Evolutionary conservation across 2,888 invertebrate species (phyloP), one percentile per base, ranked within the genome.

Genomic region (Mellilla xanthometata): DNA sequence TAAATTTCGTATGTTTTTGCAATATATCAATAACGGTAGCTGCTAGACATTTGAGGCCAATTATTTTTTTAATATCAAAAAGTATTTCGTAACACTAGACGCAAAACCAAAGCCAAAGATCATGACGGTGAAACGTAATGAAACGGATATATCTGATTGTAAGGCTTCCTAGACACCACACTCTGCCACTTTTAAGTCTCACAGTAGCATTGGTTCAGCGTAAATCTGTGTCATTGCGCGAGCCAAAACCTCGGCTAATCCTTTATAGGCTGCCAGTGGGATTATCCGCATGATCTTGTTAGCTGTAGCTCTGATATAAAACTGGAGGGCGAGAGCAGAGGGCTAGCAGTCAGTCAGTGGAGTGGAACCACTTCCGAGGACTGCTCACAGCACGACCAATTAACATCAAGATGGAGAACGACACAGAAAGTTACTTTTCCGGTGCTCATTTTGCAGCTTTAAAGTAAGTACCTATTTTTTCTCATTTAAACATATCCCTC

Each of bases 281-380:
- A 82, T 88, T 78, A 89, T 86, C 87, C 70, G 28, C 44, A 41
- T 45, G 80, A 88, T 84, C 87, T 68, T 54, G 69, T 89, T 89
- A 87, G 68, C 26, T 2, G 36, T 54, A 45, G 29, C 49, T 58
- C 43, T 74, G 67, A 74, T 87, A 87, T 88, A 89, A 81, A 87
- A 75, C 60, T 54, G 45, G 49, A 56, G 46, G 41, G 43, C 49
- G 31, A 11, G 12, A 24, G 26, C 46, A 26, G 12, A 15, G 8
- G 19, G 48, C 22, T 59, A 83, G 86, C 88, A 87, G 88, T 87
- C 85, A 88, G 88, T 88, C 86, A 76, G 85, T 77, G 81, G 68
- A 76, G 81, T 79, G 80, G 70, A 69, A 75, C 58, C 77, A 74
- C 86, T 81, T 69, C 82, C 76, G 86, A 88, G 88, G 88, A 77